Evolutionary conservation across 2,888 invertebrate genomes (phyloP), one percentile per base, ranked within the genome.

Genomic region (Trichogramma evanescens): DNA sequence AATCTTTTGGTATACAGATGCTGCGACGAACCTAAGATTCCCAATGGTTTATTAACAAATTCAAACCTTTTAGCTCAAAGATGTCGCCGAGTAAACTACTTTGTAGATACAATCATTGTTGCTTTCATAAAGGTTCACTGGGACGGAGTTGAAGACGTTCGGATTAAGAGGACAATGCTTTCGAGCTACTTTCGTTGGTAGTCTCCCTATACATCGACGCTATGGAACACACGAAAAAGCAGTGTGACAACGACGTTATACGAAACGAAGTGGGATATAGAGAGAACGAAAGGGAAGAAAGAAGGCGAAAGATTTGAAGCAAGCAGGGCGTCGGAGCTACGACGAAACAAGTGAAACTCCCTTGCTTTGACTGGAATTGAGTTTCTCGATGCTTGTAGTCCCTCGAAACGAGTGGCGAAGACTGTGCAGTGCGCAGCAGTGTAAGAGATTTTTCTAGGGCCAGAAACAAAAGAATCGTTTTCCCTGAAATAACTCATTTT

Each of bases 41-140:
- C 62, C 53, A 53, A 51, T 60, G 64, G 62, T 62, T 64, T 60
- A 64, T 64, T 64, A 62, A 62, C 57, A 46, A 58, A 56, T 62
- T 64, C 62, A 56, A 56, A 48, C 53, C 54, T 54, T 60, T 62
- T 64, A 64, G 62, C 60, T 64, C 60, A 50, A 46, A 49, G 60
- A 64, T 53, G 41, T 51, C 26, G 45, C 13, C 46, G 44, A 26
- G 59, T 55, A 60, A 59, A 63, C 63, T 63, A 52, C 58, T 55
- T 44, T 48, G 43, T 26, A 46, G 38, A 63, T 61, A 63, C 63
- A 61, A 63, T 63, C 57, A 57, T 54, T 50, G 50, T 53, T 13
- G 42, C 6, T 49, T 48, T 49, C 26, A 48, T 13, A 41, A 6
- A 4, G 8, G n/a, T 9, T 8, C 13, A 40, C 41, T 44, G 49